A percentile compares a stretch with the other conserved stretches of the same genome.
phyloP scores from a whole-genome alignment of 1,140 invertebrate genomes.

The Homalodisca vitripennis region DNA sequence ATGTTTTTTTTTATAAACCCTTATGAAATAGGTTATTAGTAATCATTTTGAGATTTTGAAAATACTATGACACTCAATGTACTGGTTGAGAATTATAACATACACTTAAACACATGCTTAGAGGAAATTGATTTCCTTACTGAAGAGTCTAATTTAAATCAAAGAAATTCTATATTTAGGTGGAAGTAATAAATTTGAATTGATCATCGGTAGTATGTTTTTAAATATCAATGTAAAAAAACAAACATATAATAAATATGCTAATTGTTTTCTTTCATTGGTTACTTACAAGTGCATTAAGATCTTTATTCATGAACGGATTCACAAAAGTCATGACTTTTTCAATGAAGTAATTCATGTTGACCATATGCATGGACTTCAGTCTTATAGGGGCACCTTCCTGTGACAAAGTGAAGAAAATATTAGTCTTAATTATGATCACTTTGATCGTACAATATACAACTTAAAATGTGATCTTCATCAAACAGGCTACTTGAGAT shows the following conservation, averaged over 20 bases:
- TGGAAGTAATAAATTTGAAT: background rate
- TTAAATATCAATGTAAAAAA: background rate
- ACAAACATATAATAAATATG: background rate
- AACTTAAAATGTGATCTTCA: no score
- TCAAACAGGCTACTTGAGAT: no score
- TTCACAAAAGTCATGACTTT: constrained; percentile 64
- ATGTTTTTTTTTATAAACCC: no score
- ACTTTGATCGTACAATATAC: no score
- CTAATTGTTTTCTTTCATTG: background rate
- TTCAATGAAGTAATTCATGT: constrained; percentile 65
- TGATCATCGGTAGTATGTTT: background rate
- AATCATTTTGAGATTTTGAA: no score
- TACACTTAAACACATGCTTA: no score
- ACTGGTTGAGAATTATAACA: no score
- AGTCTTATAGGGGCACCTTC: constrained; percentile 62
- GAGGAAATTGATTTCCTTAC: no score
- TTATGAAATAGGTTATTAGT: no score
- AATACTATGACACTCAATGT: no score
- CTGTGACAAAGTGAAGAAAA: constrained; percentile 50
- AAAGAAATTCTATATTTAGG: background rate
- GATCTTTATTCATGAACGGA: constrained; percentile 69
- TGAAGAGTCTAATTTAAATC: background rate
- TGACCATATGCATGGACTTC: constrained; percentile 65
- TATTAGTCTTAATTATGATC: background rate
- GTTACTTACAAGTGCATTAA: constrained; percentile 57